A percentile compares a stretch with the other conserved stretches of the same genome.
Evolutionary conservation across 2,888 invertebrate genomes (phyloP).

Genomic region (Melipona bicolor): DNA sequence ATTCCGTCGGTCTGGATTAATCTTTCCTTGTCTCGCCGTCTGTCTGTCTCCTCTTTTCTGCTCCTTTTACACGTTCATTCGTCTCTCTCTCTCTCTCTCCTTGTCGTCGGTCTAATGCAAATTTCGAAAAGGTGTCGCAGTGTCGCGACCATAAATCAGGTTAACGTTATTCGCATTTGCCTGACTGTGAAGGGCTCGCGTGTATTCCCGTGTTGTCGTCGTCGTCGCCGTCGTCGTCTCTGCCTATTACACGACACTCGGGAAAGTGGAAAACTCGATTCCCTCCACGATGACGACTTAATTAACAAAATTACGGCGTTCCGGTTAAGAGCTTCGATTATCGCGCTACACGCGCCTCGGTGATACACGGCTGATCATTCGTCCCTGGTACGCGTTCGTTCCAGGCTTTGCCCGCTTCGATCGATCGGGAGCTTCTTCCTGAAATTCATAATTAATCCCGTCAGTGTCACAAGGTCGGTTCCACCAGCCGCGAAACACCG

Average conservation of each 20-base stretch:
- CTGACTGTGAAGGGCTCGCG: constrained; percentile 17
- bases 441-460: constrained; percentile 29
- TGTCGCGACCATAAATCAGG: constrained; percentile 75
- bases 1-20: constrained; percentile 59
- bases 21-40: constrained; percentile 34
- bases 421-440: background rate
- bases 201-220: constrained; percentile 29
- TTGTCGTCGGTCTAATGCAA: constrained; percentile 68
- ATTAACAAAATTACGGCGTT: constrained; percentile 27
- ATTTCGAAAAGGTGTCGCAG: constrained; percentile 76
- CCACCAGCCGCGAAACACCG: constrained; percentile 3
- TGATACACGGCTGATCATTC: background rate
- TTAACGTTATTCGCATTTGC: constrained; percentile 67
- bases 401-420: background rate
- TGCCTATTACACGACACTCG: background rate
- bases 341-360: background rate
- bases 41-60: constrained; percentile 8
- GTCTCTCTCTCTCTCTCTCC: constrained; percentile 2
- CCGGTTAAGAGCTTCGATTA: constrained; percentile 8
- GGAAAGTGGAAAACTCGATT: background rate
- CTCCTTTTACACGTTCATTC: constrained; percentile 25
- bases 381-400: background rate
- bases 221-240: background rate
- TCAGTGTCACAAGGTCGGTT: constrained; percentile 12
- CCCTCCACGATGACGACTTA: constrained; percentile 26